These are phyloP conservation scores for Globia sparganii DNA, from an alignment of 2,888 invertebrate genomes.

Conservation along the genomic window DNA sequence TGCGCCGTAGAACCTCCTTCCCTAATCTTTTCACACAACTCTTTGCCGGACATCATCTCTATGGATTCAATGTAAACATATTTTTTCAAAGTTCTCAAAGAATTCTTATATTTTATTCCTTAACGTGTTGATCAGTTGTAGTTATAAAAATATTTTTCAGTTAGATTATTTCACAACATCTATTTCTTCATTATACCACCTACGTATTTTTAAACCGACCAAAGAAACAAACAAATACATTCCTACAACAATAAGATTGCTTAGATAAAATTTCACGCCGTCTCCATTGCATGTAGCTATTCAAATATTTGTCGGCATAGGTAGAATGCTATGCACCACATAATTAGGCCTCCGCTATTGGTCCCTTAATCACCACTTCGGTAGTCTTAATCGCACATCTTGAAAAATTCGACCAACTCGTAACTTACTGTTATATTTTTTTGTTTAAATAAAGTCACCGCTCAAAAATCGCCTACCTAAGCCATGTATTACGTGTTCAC, in stretches of 20 bases:
- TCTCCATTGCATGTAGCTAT: neutral
- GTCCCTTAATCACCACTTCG: neutral
- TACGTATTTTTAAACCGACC: neutral
- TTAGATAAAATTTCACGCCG: neutral
- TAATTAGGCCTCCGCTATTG: neutral
- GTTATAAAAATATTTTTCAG: slow-evolving; percentile 16
- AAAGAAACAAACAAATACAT: neutral
- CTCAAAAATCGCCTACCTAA: neutral
- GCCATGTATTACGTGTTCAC: too few species aligned
- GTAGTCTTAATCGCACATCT: neutral
- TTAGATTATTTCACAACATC: neutral
- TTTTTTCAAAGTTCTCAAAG: slow-evolving; percentile 48
- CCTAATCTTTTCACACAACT: slow-evolving; percentile 82
- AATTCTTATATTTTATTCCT: slow-evolving; percentile 26
- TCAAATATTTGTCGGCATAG: neutral
- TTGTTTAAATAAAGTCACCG: neutral
- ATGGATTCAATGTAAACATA: slow-evolving; percentile 71
- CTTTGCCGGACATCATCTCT: slow-evolving; percentile 85
- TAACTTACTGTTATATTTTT: neutral
- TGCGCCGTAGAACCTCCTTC: slow-evolving; percentile 67
- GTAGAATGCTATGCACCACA: neutral
- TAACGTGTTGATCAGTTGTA: slow-evolving; percentile 25
- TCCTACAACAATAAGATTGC: neutral
- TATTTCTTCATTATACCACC: neutral
- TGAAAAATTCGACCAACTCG: neutral